A percentile compares a stretch with the other conserved stretches of the same genome.
These are phyloP conservation scores for Pelodiscus sinensis DNA, from an alignment of 2,113 vertebrate genomes.

Conservation along the genomic window DNA sequence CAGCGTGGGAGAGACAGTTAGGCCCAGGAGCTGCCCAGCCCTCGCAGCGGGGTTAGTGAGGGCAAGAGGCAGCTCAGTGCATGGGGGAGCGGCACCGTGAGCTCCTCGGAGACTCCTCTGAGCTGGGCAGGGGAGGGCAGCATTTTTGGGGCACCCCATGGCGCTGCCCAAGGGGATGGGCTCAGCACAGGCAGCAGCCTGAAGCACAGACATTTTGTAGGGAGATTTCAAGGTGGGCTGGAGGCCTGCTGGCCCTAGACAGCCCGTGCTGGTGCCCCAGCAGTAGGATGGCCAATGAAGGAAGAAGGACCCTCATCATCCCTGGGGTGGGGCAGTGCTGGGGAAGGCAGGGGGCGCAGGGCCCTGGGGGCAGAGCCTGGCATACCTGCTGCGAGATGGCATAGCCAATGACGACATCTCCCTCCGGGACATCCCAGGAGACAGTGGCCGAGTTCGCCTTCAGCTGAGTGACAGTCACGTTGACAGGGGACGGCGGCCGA, in stretches of 20 bases:
- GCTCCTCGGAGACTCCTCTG: background rate
- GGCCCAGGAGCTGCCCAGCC: background rate
- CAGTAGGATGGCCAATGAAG: background rate
- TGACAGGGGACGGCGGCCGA: constrained; percentile 93
- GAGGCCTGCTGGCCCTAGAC: background rate
- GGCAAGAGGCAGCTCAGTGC: background rate
- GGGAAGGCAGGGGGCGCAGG: no score
- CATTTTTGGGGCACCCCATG: background rate
- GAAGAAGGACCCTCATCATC: background rate
- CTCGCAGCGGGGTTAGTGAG: background rate
- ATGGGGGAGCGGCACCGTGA: background rate
- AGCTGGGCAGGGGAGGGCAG: background rate
- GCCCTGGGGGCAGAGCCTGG: background rate
- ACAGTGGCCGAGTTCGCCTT: constrained; percentile 96
- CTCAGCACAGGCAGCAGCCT: no score
- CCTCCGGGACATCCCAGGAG: constrained; percentile 97
- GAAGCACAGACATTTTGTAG: background rate
- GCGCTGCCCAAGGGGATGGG: no score
- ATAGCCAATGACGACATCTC: constrained; percentile 96
- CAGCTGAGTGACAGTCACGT: constrained; percentile 94
- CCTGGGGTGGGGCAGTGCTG: background rate
- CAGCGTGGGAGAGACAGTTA: constrained; percentile 36
- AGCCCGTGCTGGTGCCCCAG: background rate
- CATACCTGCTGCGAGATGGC: constrained; percentile 95
- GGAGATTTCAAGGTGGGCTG: background rate